Evolutionary conservation across 2,113 vertebrate species (phyloP), one percentile per base, ranked within the genome.

Genomic region (Australoheros scitulus): DNA sequence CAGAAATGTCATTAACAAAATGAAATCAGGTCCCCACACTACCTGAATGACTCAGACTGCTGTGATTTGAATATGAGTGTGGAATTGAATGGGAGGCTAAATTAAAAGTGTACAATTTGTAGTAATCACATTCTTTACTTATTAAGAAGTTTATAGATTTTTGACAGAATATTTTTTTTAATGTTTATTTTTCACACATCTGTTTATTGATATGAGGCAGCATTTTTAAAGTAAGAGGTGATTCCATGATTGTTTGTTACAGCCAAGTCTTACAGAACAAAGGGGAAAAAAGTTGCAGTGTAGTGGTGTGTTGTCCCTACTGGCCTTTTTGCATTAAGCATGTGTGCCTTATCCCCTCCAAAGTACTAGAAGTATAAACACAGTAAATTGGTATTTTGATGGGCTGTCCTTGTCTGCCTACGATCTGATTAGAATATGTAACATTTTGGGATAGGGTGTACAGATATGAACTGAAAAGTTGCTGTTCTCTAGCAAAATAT

Each of bases 11-110:
- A 77, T 36, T 0, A 20, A 22, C 9, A n/a, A 10, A 7, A 63
- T 75, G 34, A 29, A 77, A 84, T 81, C 5, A 50, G 10, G 15
- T 56, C 24, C 52, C 72, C 47, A 11, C 8, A 41, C 36, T 52
- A 65, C 81, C 9, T 47, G 55, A 29, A 32, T 43, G 55, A 68
- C 55, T 64, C 18, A 13, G 64, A 83, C 15, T 24, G 38, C 56
- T 76, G 81, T 80, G 58, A 83, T 85, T 81, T 81, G 57, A 20
- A 11, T 26, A 50, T n/a, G 17, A 10, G 22, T 61, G 24, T 82
- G 79, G 60, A 85, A 88, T 80, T 68, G 22, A 76, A 80, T 34
- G 43, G 60, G 76, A 65, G 38, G 86, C 11, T 32, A 76, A 60
- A 81, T 82, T 79, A 55, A 80, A 26, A 20, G 34, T 74, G 41